A percentile compares a stretch with the other conserved stretches of the same genome.
phyloP scores from a whole-genome alignment of 2,797 vertebrate genomes.

The Kryptopterus vitreolus region DNA sequence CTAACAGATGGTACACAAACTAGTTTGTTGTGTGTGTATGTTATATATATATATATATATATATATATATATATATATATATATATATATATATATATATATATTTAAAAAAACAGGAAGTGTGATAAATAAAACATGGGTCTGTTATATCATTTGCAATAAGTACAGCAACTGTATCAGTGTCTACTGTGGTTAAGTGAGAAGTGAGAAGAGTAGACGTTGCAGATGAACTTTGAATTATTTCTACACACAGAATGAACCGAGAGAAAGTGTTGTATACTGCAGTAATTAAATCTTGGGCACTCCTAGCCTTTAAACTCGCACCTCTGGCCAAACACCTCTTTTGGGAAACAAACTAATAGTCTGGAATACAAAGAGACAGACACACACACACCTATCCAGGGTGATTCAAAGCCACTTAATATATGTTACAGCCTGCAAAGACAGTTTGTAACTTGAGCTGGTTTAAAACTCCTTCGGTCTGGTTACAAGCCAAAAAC shows the following conservation, averaged over 20 bases:
- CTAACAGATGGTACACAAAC: not conserved
- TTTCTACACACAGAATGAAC: not conserved
- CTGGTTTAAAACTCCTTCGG: not conserved
- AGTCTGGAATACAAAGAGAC: conserved; percentile 21
- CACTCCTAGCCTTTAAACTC: not conserved
- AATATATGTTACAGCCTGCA: conserved; percentile 28
- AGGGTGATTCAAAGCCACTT: conserved; percentile 24
- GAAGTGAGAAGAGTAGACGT: not conserved
- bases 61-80: too few relatives aligned
- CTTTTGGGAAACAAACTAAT: conserved; percentile 12
- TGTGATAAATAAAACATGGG: not conserved
- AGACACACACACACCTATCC: conserved; percentile 27
- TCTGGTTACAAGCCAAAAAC: conserved; percentile 4
- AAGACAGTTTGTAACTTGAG: conserved; percentile 22
- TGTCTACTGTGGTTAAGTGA: not conserved
- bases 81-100: too few relatives aligned
- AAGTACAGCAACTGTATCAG: not conserved
- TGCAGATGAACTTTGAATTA: not conserved
- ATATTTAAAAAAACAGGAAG: too few relatives aligned
- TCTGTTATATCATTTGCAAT: not conserved
- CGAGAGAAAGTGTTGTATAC: not conserved
- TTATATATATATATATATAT: too few relatives aligned
- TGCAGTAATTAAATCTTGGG: not conserved
- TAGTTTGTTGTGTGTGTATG: too few relatives aligned
- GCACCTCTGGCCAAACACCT: conserved; percentile 6